phyloP scores from a whole-genome alignment of 1,140 invertebrate genomes.

The Amphibalanus amphitrite region DNA sequence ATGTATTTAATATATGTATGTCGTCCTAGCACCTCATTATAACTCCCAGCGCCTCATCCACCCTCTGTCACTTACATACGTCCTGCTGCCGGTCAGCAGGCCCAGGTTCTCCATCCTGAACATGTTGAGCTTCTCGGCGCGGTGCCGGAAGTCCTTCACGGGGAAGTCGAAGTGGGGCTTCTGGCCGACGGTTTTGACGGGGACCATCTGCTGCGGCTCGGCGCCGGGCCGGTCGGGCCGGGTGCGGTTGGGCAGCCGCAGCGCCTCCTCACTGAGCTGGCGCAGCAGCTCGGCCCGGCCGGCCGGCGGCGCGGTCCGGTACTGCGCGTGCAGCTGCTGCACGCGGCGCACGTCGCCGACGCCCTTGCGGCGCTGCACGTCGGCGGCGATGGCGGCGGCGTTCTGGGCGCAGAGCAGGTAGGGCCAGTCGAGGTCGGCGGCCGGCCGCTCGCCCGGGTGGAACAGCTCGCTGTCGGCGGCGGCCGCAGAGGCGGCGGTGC shows the following conservation, averaged over 20 bases:
- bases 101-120: constrained; percentile 49
- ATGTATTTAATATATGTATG: no score
- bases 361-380: constrained; percentile 2
- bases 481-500: no score
- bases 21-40: no score
- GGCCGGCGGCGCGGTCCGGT: background rate
- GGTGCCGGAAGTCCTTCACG: constrained; percentile 20
- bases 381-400: background rate
- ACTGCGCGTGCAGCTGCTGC: background rate
- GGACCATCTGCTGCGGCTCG: background rate
- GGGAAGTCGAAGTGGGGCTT: constrained; percentile 22
- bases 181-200: constrained; percentile 6
- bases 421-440: background rate
- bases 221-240: background rate
- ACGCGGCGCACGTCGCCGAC: background rate
- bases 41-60: no score
- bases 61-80: constrained; percentile 48
- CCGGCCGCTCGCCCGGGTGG: background rate
- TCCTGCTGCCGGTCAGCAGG: constrained; percentile 52
- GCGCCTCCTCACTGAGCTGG: background rate
- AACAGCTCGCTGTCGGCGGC: background rate
- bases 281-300: background rate
- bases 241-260: background rate
- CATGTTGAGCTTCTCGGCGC: constrained; percentile 22
- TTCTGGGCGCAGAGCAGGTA: background rate